These are phyloP conservation scores for Halcyon malimbica DNA, from an alignment of 2,113 vertebrate species.

Conservation along the genomic window DNA sequence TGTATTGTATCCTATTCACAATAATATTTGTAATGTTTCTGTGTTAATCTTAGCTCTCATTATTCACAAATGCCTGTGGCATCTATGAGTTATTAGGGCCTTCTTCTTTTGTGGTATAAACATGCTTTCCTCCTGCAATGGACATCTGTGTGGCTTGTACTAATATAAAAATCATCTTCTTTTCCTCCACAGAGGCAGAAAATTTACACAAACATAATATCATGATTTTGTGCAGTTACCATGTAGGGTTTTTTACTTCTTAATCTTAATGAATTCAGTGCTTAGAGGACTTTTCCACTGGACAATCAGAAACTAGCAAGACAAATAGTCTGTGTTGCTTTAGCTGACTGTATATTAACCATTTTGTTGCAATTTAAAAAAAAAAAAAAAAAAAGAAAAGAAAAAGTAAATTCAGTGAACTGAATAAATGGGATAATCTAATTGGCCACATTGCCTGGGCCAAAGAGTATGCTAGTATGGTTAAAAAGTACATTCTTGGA, in stretches of 20 bases:
- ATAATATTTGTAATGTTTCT: constrained; percentile 57
- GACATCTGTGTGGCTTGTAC: constrained; percentile 18
- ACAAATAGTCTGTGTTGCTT: constrained; percentile 39
- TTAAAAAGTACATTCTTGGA: constrained; percentile 43
- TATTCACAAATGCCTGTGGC: constrained; percentile 54
- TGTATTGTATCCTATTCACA: constrained; percentile 37
- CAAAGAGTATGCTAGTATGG: constrained; percentile 26
- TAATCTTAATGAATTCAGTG: neutral
- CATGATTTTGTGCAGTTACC: neutral
- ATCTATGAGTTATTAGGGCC: constrained; percentile 32
- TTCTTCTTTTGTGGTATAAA: constrained; percentile 42
- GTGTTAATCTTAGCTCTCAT: constrained; percentile 59
- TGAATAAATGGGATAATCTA: constrained; percentile 47
- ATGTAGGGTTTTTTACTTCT: neutral
- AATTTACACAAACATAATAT: neutral
- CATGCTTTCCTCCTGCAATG: constrained; percentile 11
- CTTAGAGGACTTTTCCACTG: neutral
- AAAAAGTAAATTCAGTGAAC: neutral
- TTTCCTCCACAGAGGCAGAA: neutral
- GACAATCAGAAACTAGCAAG: constrained; percentile 38
- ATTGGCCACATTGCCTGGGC: constrained; percentile 33
- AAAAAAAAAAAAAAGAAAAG: neutral
- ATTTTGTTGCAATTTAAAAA: constrained; percentile 15
- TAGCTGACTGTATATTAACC: constrained; percentile 29
- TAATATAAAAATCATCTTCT: constrained; percentile 26